Evolutionary conservation across 2,113 vertebrate species (phyloP).

Genomic region (Etia nguti): DNA sequence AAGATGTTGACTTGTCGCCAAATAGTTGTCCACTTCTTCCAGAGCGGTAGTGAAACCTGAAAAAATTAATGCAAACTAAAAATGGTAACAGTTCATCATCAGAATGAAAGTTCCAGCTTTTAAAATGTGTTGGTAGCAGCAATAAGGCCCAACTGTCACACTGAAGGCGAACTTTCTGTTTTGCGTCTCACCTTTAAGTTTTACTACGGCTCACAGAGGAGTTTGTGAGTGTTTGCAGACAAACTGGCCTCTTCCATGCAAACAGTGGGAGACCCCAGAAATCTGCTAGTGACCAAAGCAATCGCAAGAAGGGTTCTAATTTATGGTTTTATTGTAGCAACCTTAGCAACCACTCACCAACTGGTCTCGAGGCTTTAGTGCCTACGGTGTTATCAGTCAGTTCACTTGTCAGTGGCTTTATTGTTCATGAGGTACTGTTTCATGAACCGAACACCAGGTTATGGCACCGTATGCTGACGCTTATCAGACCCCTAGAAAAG

Average conservation of each 20-base stretch:
- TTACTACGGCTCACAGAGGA: not conserved
- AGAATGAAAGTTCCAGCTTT: not conserved
- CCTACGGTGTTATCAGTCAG: not conserved
- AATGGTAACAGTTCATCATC: not conserved
- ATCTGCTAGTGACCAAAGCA: not conserved
- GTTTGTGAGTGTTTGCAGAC: not conserved
- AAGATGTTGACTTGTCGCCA: not conserved
- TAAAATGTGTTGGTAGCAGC: not conserved
- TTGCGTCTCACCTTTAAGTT: not conserved
- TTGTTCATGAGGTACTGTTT: not conserved
- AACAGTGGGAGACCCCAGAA: not conserved
- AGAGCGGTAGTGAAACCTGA: not conserved
- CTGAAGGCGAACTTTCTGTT: not conserved
- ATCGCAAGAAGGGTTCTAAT: not conserved
- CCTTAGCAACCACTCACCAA: not conserved
- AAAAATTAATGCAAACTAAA: not conserved
- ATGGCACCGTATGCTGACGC: not conserved
- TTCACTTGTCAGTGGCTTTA: not conserved
- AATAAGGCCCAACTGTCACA: not conserved
- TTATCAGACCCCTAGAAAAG: not conserved
- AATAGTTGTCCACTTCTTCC: not conserved
- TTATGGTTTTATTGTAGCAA: not conserved
- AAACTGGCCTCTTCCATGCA: not conserved
- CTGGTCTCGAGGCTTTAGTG: not conserved
- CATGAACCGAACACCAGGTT: not conserved